These are phyloP conservation scores for Ashinkailepas kermadecensis DNA, from an alignment of 2,888 invertebrate species.

Conservation along the genomic window DNA sequence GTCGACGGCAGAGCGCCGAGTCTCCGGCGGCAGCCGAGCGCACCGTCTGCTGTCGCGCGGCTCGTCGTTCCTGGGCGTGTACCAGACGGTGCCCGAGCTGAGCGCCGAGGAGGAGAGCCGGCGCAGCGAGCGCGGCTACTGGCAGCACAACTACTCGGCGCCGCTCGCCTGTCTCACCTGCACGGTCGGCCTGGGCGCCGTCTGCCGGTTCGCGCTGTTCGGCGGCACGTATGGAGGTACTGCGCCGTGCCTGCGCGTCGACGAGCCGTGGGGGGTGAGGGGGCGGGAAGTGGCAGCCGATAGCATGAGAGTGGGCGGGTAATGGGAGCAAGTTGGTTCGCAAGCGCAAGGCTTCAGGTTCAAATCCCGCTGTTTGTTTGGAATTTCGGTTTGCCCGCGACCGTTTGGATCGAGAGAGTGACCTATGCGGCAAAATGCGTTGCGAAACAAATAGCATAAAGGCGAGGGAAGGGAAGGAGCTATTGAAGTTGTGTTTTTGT, in stretches of 20 bases:
- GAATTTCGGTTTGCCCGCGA: too few species aligned
- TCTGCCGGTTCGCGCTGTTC: constrained; percentile 76
- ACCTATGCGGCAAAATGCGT: too few species aligned
- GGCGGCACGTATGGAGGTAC: constrained; percentile 79
- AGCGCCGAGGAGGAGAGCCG: not conserved
- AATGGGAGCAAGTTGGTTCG: not conserved
- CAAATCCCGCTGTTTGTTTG: too few species aligned
- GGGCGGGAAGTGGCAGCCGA: not conserved
- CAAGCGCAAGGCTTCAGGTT: too few species aligned
- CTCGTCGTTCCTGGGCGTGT: constrained; percentile 15
- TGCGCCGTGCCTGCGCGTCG: too few species aligned
- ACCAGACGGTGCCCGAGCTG: constrained; percentile 6
- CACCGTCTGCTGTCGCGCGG: constrained; percentile 7
- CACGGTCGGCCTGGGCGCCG: constrained; percentile 78
- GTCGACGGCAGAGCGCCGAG: not conserved
- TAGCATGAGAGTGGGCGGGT: not conserved
- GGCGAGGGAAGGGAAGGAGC: too few species aligned
- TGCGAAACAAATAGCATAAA: too few species aligned
- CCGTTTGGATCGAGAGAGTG: too few species aligned
- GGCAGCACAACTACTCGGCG: constrained; percentile 54
- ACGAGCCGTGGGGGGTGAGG: constrained; percentile 29
- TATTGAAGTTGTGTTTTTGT: too few species aligned
- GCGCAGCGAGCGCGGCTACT: constrained; percentile 28
- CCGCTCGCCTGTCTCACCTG: constrained; percentile 75
- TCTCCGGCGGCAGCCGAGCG: not conserved